Evolutionary conservation across 2,797 vertebrate genomes (phyloP).

Genomic region (Oceanodroma leucorhoa): DNA sequence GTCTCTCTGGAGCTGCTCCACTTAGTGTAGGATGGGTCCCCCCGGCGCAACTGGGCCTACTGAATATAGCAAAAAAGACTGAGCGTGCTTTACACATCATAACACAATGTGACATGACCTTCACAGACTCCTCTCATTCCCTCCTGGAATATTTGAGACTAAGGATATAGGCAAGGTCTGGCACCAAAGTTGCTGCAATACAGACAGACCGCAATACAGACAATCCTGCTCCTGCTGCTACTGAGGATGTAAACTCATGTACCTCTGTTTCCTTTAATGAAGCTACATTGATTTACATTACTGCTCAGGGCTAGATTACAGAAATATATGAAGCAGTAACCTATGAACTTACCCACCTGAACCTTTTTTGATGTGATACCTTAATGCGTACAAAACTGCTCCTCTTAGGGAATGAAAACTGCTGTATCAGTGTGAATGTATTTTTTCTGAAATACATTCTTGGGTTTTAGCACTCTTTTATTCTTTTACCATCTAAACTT

Average conservation of each 20-base stretch:
- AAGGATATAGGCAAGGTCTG: background rate
- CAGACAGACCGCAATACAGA: background rate
- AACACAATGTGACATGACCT: slow-evolving; percentile 1
- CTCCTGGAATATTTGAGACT: background rate
- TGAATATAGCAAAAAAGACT: background rate
- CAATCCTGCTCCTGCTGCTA: background rate
- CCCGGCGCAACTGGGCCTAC: background rate
- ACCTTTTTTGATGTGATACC: background rate
- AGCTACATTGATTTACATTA: background rate
- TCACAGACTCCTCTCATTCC: background rate
- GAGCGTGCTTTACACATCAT: background rate
- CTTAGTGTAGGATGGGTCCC: background rate
- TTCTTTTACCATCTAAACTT: background rate
- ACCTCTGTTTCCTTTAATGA: background rate
- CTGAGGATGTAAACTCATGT: background rate
- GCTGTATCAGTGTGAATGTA: background rate
- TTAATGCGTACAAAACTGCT: background rate
- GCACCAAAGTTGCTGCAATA: background rate
- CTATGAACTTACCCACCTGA: background rate
- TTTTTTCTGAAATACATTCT: background rate
- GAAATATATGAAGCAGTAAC: background rate
- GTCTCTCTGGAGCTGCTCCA: slow-evolving; percentile 13
- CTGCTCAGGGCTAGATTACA: background rate
- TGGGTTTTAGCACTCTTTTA: background rate
- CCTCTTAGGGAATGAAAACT: background rate